These are phyloP conservation scores for Manduca sexta DNA, from an alignment of 1,140 invertebrate genomes.

Conservation along the genomic window DNA sequence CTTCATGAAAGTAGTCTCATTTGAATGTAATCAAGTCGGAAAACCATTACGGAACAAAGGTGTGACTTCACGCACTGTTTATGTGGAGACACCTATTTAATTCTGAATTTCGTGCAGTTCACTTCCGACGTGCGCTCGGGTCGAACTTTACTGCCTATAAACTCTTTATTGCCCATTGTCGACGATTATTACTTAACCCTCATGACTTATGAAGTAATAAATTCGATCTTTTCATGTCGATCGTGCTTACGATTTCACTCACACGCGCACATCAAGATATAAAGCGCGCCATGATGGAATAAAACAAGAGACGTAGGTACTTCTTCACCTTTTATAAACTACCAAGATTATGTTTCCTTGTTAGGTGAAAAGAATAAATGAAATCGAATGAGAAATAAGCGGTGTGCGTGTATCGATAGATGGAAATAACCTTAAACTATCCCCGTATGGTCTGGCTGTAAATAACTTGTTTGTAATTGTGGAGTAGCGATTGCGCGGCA, in stretches of 20 bases:
- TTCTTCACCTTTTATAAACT: neutral
- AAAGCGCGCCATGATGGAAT: slow-evolving; percentile 8
- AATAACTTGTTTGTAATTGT: slow-evolving; percentile 48
- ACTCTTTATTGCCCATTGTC: slow-evolving; percentile 68
- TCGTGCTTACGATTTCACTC: slow-evolving; percentile 24
- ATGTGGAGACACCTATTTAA: slow-evolving; percentile 3
- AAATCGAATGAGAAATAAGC: neutral
- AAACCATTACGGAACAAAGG: slow-evolving; percentile 20
- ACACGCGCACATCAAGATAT: slow-evolving; percentile 15
- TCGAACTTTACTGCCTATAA: slow-evolving; percentile 69
- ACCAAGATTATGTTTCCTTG: too few relatives aligned
- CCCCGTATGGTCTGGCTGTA: slow-evolving; percentile 24
- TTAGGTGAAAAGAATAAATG: neutral
- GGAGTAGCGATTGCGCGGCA: slow-evolving; percentile 26
- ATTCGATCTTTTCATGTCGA: slow-evolving; percentile 54
- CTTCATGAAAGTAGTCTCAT: slow-evolving; percentile 15
- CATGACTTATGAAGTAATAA: slow-evolving; percentile 69
- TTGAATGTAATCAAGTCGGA: slow-evolving; percentile 16
- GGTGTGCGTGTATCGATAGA: slow-evolving; percentile 16
- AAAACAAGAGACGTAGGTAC: slow-evolving; percentile 5
- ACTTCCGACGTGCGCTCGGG: slow-evolving; percentile 49
- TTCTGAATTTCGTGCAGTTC: slow-evolving; percentile 29
- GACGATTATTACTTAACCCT: slow-evolving; percentile 68
- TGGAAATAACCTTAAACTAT: slow-evolving; percentile 30
- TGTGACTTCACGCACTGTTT: slow-evolving; percentile 8